Evolutionary conservation across 2,113 vertebrate genomes (phyloP).

Genomic region (Vimba vimba): DNA sequence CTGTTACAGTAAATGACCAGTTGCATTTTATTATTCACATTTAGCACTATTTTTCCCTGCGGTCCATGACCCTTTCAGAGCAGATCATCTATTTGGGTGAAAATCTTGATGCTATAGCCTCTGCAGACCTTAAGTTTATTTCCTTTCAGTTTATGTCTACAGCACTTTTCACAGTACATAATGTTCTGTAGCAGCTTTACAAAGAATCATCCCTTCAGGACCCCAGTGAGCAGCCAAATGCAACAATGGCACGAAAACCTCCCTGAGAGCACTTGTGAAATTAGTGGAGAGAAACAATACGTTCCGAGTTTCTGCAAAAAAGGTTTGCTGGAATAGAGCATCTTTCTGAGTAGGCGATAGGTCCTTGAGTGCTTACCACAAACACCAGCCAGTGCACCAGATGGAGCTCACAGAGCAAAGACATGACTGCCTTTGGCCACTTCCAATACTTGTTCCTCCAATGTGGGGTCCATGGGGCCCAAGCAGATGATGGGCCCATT

Average conservation of each 20-base stretch:
- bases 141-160: neutral
- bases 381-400: neutral
- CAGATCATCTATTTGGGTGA: too few species aligned
- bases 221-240: neutral
- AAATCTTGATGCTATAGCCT: neutral
- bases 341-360: neutral
- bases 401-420: constrained; percentile 18
- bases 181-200: neutral
- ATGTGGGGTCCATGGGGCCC: neutral
- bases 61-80: too few species aligned
- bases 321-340: neutral
- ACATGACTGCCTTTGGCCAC: neutral
- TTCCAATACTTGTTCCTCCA: neutral
- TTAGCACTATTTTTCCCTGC: too few species aligned
- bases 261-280: constrained; percentile 2
- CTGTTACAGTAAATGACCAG: too few species aligned
- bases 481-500: neutral
- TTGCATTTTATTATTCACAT: too few species aligned
- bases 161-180: neutral
- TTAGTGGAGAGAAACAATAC: neutral
- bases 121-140: neutral
- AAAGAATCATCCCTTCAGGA: neutral
- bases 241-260: neutral
- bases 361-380: constrained; percentile 8
- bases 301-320: neutral